Evolutionary conservation across 1,140 invertebrate species (phyloP), one percentile per base, ranked within the genome.

Genomic region (Micrasema minimum): DNA sequence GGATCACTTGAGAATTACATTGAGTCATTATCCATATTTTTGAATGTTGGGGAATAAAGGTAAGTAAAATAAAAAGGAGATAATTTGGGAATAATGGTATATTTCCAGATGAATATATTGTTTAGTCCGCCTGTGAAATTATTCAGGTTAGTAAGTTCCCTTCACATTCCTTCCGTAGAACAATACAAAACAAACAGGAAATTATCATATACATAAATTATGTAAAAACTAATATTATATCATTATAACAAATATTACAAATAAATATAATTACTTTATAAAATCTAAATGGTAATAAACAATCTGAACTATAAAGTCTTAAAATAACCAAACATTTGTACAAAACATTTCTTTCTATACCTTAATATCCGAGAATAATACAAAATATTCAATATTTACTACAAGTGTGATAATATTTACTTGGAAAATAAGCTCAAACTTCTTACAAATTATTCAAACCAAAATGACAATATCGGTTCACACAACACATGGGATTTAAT

Each of bases 231-330:
- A 66, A 69, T 68, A 75, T 66, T 68, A 53, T 69, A 75, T 69
- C 26, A 66, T 31, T 46, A 57, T 57, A 75, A 75, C 74, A 75
- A 75, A 67, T 65, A 71, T 67, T 71, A 74, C 22, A 74, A 75
- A 71, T 75, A 71, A 71, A 71, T 55, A 69, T 62, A 62, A 69
- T 73, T 53, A 62, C 64, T 64, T 69, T 75, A 70, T 71, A 74
- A 71, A 75, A 75, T 75, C 66, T 72, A 75, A 69, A 66, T 70
- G 74, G 74, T 75, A 75, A 72, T 75, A 72, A 75, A 75, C 72
- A 71, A 72, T 71, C 51, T 75, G 65, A 70, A 75, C 69, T 75
- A 70, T 72, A 75, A 66, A 71, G 48, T 69, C 73, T 68, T 75
- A 75, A 69, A 67, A 72, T 57, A 62, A 75, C 69, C 64, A 70